phyloP scores from a whole-genome alignment of 2,113 vertebrate species.

The Penelope pileata region DNA sequence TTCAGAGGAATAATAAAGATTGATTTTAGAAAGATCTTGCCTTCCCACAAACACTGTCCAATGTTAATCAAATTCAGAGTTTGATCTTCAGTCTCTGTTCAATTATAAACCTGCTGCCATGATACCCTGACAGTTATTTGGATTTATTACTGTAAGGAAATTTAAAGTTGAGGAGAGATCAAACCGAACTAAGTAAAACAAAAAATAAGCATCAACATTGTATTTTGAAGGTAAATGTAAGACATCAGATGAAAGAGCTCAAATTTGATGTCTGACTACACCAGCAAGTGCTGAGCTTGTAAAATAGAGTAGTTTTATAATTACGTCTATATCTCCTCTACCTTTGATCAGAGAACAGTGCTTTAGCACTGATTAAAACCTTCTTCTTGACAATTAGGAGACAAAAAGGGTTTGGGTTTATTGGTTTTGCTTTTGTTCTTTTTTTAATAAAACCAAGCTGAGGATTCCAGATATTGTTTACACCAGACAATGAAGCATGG shows the following conservation, averaged over 20 bases:
- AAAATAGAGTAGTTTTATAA: background rate
- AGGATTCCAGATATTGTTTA: background rate
- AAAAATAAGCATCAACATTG: background rate
- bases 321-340: background rate
- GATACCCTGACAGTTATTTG: background rate
- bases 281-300: background rate
- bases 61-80: conserved; percentile 35
- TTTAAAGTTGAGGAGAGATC: background rate
- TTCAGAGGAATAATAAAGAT: background rate
- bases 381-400: background rate
- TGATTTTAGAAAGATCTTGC: background rate
- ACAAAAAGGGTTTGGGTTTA: background rate
- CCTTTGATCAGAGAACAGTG: background rate
- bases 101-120: background rate
- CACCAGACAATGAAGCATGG: rapidly evolving
- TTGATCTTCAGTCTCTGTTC: background rate
- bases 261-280: background rate
- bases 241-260: background rate
- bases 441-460: background rate
- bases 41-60: background rate
- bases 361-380: conserved; percentile 12
- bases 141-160: background rate
- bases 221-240: background rate
- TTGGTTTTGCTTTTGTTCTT: background rate
- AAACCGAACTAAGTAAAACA: background rate